These are phyloP conservation scores for Zeugodacus cucurbitae DNA, from an alignment of 1,140 invertebrate genomes.

Conservation along the genomic window DNA sequence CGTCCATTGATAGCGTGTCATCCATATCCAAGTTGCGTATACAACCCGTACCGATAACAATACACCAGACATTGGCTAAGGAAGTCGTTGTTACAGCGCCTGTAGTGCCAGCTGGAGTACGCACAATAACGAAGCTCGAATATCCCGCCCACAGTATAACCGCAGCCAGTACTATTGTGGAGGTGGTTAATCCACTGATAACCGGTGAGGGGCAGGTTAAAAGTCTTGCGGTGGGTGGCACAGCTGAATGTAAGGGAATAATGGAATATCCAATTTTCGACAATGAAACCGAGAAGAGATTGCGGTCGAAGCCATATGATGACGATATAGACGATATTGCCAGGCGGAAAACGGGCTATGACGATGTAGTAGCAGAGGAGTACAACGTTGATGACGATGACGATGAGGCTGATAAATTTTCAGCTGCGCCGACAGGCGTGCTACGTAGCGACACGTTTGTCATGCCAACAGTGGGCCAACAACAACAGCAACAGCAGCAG, in stretches of 20 bases:
- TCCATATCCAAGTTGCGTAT: slow-evolving; percentile 59
- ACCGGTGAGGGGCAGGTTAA: slow-evolving; percentile 60
- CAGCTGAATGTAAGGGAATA: slow-evolving; percentile 35
- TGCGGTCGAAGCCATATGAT: slow-evolving; percentile 38
- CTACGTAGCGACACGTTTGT: slow-evolving; percentile 63
- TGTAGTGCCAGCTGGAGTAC: neutral
- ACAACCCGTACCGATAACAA: slow-evolving; percentile 54
- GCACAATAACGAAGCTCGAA: neutral
- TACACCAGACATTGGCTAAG: slow-evolving; percentile 62
- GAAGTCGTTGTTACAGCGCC: slow-evolving; percentile 47
- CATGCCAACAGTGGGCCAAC: slow-evolving; percentile 44
- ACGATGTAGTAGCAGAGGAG: slow-evolving; percentile 42
- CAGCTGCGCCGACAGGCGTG: slow-evolving; percentile 43
- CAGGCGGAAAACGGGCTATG: slow-evolving; percentile 19
- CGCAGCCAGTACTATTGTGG: slow-evolving; percentile 57
- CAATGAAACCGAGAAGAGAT: slow-evolving; percentile 10
- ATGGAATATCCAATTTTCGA: slow-evolving; percentile 51
- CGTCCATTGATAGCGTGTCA: slow-evolving; percentile 59
- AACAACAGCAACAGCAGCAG: neutral
- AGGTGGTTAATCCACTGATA: slow-evolving; percentile 64
- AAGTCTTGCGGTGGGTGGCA: slow-evolving; percentile 58
- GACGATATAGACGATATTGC: slow-evolving; percentile 49
- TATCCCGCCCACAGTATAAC: neutral
- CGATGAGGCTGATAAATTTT: slow-evolving; percentile 33
- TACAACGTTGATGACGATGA: slow-evolving; percentile 41